These are phyloP conservation scores for Clanis bilineata DNA, from an alignment of 2,888 invertebrate species.

Conservation along the genomic window DNA sequence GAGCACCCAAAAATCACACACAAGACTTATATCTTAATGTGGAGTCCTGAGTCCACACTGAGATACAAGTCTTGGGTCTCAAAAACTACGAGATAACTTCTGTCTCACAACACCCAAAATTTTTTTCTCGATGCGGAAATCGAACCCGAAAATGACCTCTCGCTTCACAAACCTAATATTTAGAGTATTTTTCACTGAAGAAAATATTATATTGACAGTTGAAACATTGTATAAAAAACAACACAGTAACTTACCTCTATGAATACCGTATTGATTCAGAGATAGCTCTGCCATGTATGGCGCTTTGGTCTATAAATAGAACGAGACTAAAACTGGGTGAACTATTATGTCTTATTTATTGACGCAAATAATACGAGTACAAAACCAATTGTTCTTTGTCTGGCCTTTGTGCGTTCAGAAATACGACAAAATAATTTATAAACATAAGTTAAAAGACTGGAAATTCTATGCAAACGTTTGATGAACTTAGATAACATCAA, in stretches of 20 bases:
- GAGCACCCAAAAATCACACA: too few species aligned
- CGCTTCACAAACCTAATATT: background rate
- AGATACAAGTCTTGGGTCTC: too few species aligned
- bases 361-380: constrained; percentile 7
- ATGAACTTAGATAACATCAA: too few species aligned
- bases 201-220: background rate
- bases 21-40: too few species aligned
- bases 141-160: too few species aligned
- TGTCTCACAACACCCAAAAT: too few species aligned
- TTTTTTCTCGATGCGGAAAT: too few species aligned
- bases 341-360: constrained; percentile 13
- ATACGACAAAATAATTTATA: background rate
- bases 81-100: too few species aligned
- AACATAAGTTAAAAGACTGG: too few species aligned
- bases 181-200: background rate
- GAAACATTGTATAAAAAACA: background rate
- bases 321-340: background rate
- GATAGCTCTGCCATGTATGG: background rate
- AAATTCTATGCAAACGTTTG: too few species aligned
- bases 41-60: too few species aligned
- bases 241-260: background rate
- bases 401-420: background rate
- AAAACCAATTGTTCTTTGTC: background rate
- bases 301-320: background rate
- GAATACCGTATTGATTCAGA: background rate